phyloP scores from a whole-genome alignment of 2,113 vertebrate species.

The Notothenia coriiceps region DNA sequence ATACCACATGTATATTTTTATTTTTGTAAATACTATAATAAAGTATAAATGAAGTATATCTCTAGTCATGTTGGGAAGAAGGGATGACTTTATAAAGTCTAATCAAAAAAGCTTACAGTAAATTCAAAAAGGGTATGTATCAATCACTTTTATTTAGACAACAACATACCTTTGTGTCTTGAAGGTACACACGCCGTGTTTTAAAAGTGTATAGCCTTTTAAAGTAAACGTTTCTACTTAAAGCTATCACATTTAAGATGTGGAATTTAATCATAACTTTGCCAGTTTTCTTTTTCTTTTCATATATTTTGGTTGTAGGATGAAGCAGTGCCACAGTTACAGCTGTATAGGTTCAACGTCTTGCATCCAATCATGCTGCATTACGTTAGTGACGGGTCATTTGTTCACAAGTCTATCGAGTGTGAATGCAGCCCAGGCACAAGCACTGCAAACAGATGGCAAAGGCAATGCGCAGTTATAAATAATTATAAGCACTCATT shows the following conservation, averaged over 20 bases:
- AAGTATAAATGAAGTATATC: conserved; percentile 27
- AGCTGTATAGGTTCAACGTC: neutral
- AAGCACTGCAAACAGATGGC: neutral
- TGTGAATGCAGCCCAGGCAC: conserved; percentile 3
- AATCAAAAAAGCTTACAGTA: neutral
- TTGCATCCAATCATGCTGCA: neutral
- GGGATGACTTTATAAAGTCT: neutral
- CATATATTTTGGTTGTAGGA: neutral
- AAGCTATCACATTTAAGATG: neutral
- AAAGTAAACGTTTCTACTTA: conserved; percentile 11
- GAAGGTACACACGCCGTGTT: neutral
- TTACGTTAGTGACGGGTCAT: conserved; percentile 8
- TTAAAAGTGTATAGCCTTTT: conserved; percentile 7
- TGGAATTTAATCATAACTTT: neutral
- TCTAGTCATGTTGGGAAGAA: neutral
- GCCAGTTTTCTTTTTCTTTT: neutral
- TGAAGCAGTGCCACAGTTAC: neutral
- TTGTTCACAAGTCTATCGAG: neutral
- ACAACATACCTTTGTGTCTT: neutral
- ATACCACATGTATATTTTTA: conserved; percentile 3
- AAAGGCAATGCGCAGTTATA: no score
- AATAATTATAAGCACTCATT: no score
- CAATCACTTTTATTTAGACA: neutral
- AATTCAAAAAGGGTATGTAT: conserved; percentile 5
- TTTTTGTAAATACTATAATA: conserved; percentile 30